phyloP scores from a whole-genome alignment of 2,113 vertebrate genomes.

The Hipposideros armiger region DNA sequence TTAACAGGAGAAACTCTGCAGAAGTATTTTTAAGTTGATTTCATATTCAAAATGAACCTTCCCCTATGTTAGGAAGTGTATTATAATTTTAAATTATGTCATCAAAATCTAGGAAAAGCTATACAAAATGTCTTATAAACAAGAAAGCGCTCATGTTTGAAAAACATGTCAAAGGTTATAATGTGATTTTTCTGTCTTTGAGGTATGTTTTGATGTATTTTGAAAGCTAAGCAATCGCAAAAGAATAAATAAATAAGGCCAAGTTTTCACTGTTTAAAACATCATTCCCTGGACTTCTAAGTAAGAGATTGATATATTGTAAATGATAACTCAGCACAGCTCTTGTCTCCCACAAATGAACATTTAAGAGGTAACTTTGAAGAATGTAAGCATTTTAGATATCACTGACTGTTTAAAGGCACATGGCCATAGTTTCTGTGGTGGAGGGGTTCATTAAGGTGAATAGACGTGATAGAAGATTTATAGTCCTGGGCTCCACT shows the following conservation, averaged over 20 bases:
- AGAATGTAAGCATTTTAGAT: slow-evolving; percentile 35
- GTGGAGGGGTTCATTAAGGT: background rate
- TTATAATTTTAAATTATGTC: slow-evolving; percentile 65
- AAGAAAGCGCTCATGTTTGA: slow-evolving; percentile 60
- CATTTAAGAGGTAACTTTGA: slow-evolving; percentile 72
- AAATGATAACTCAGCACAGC: slow-evolving; percentile 67
- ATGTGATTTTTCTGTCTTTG: slow-evolving; percentile 66
- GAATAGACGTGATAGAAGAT: background rate
- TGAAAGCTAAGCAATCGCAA: slow-evolving; percentile 68
- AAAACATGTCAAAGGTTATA: slow-evolving; percentile 64
- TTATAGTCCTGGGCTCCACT: background rate
- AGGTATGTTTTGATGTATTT: slow-evolving; percentile 67
- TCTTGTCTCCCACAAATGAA: slow-evolving; percentile 72
- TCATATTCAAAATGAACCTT: background rate
- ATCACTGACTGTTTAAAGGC: background rate
- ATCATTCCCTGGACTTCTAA: slow-evolving; percentile 72
- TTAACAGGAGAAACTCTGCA: background rate
- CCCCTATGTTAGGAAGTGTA: background rate
- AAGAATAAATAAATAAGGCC: slow-evolving; percentile 53
- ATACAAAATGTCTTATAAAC: slow-evolving; percentile 42
- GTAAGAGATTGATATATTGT: slow-evolving; percentile 48
- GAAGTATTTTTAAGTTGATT: slow-evolving; percentile 58
- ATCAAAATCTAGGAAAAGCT: slow-evolving; percentile 35
- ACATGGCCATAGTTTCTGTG: slow-evolving; percentile 25
- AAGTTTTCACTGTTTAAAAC: slow-evolving; percentile 71